phyloP scores from a whole-genome alignment of 2,113 vertebrate genomes.

The Willisornis vidua region DNA sequence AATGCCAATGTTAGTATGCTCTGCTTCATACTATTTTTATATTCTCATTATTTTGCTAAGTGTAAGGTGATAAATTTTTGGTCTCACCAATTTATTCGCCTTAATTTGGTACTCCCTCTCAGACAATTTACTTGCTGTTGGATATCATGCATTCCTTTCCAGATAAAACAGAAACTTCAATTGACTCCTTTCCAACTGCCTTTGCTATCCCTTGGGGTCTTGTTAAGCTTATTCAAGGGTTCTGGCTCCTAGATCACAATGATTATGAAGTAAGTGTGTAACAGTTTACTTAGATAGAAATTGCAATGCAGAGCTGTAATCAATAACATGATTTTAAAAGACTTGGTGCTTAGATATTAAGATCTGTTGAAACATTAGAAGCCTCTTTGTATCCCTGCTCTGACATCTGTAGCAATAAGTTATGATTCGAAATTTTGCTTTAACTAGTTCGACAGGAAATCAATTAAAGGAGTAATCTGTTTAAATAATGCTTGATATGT shows the following conservation, averaged over 20 bases:
- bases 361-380: background rate
- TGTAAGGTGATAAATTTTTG: background rate
- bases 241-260: constrained; percentile 92
- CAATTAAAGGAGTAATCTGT: background rate
- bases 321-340: rapidly evolving
- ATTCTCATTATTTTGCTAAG: background rate
- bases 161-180: constrained; percentile 81
- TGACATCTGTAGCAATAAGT: background rate
- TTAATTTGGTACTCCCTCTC: constrained; percentile 74
- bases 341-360: background rate
- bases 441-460: background rate
- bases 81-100: constrained; percentile 47
- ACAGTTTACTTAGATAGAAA: background rate
- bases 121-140: constrained; percentile 94
- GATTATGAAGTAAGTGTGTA: constrained; percentile 85
- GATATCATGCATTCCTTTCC: constrained; percentile 91
- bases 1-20: background rate
- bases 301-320: background rate
- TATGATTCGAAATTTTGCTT: background rate
- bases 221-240: constrained; percentile 90
- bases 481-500: background rate
- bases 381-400: background rate
- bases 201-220: constrained; percentile 90
- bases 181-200: constrained; percentile 88
- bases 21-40: background rate